phyloP scores from a whole-genome alignment of 1,140 invertebrate species.

The Maniola jurtina region DNA sequence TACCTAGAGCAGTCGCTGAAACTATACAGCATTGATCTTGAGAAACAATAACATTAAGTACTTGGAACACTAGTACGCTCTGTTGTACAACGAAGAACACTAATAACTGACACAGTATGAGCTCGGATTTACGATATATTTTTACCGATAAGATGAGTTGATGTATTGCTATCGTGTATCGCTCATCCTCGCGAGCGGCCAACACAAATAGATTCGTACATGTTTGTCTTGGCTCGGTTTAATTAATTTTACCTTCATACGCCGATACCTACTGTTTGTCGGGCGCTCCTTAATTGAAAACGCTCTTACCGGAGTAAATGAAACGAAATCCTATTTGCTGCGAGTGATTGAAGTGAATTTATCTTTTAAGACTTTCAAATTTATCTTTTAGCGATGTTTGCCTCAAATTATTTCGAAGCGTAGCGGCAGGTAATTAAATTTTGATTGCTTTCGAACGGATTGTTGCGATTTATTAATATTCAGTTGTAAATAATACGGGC shows the following conservation, averaged over 20 bases:
- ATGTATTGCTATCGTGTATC: constrained; percentile 35
- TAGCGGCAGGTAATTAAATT: constrained; percentile 65
- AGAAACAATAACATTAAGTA: no score
- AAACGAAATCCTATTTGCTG: constrained; percentile 76
- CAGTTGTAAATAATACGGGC: constrained; percentile 49
- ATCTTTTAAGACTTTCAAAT: constrained; percentile 77
- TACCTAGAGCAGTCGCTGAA: not conserved
- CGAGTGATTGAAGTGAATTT: constrained; percentile 76
- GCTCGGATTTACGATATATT: constrained; percentile 17
- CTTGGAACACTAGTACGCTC: no score
- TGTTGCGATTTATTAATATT: constrained; percentile 67
- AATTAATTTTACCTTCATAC: constrained; percentile 79
- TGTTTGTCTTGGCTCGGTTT: constrained; percentile 77
- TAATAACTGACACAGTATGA: not conserved
- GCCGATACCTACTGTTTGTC: constrained; percentile 74
- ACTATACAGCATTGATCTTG: not conserved
- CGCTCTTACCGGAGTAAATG: constrained; percentile 76
- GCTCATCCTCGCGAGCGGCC: constrained; percentile 51
- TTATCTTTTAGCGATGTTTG: constrained; percentile 66
- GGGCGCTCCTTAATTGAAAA: constrained; percentile 76
- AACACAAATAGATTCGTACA: constrained; percentile 75
- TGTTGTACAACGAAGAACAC: not conserved
- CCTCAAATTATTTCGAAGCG: constrained; percentile 52
- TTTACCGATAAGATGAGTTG: constrained; percentile 25
- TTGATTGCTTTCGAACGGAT: constrained; percentile 60